phyloP scores from a whole-genome alignment of 2,797 vertebrate species.

The Pseudochirops cupreus region DNA sequence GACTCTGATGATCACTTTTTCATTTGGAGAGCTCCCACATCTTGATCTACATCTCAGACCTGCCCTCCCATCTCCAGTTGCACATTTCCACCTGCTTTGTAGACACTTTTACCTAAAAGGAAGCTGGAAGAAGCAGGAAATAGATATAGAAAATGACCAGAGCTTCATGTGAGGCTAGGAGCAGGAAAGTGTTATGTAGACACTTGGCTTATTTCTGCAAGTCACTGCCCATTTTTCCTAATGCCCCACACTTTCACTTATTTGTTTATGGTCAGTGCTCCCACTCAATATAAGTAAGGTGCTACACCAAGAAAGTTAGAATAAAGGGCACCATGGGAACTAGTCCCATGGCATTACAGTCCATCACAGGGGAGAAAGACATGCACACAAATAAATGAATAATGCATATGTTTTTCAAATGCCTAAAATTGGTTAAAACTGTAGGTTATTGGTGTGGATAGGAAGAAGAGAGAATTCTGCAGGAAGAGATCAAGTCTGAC shows the following conservation, averaged over 20 bases:
- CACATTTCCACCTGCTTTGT: background rate
- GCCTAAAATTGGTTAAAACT: background rate
- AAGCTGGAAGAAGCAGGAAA: background rate
- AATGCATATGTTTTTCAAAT: background rate
- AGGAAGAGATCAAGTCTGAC: background rate
- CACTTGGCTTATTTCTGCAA: background rate
- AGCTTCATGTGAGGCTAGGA: background rate
- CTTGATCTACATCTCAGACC: background rate
- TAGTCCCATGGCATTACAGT: background rate
- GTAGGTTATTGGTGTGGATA: background rate
- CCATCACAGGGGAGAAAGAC: rapidly evolving
- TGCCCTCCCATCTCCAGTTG: background rate
- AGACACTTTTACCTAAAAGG: background rate
- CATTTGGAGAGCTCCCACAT: background rate
- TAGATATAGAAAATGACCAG: background rate
- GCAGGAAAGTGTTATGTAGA: background rate
- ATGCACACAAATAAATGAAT: background rate
- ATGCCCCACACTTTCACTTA: background rate
- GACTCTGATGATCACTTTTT: background rate
- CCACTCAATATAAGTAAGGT: background rate
- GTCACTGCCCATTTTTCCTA: background rate
- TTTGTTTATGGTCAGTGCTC: background rate
- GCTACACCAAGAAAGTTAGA: background rate
- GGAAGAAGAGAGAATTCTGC: background rate
- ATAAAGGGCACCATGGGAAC: background rate